Conservation (phyloP, 2,113 vertebrate genomes). For the Sprattus sprattus region DNA sequence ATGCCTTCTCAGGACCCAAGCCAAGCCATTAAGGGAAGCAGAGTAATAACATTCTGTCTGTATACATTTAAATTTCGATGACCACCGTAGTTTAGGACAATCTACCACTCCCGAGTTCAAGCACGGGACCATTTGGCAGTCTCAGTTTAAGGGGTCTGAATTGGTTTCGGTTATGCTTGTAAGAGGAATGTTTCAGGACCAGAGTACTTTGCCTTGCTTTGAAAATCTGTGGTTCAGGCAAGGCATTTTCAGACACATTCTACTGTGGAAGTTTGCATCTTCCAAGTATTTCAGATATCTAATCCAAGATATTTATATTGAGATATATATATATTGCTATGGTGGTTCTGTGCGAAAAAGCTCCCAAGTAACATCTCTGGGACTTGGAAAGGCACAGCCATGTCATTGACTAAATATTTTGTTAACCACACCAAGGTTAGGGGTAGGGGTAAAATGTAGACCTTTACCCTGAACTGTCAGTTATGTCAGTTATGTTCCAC, state of each 20-base stretch:
- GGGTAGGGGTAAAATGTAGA: too few relatives aligned
- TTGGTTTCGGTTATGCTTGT: not conserved
- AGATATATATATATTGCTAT: not conserved
- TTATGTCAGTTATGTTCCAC: too few relatives aligned
- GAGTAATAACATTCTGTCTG: not conserved
- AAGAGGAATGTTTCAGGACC: not conserved
- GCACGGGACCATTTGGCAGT: not conserved
- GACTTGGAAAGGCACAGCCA: too few relatives aligned
- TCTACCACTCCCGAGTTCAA: not conserved
- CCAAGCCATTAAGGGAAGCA: constrained; percentile 1
- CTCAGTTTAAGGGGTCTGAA: not conserved
- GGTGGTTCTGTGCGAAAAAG: not conserved
- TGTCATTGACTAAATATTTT: too few relatives aligned
- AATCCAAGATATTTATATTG: too few relatives aligned
- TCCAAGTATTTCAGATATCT: not conserved
- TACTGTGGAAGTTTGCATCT: not conserved
- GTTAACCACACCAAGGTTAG: too few relatives aligned
- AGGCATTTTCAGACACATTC: not conserved
- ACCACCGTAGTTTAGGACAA: not conserved
- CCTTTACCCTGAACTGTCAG: too few relatives aligned
- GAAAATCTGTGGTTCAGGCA: not conserved
- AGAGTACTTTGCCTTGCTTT: not conserved
- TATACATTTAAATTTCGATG: not conserved
- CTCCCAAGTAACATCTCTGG: too few relatives aligned
- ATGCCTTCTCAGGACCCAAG: constrained; percentile 14